phyloP scores from a whole-genome alignment of 2,113 vertebrate genomes.

The Columba janthina region DNA sequence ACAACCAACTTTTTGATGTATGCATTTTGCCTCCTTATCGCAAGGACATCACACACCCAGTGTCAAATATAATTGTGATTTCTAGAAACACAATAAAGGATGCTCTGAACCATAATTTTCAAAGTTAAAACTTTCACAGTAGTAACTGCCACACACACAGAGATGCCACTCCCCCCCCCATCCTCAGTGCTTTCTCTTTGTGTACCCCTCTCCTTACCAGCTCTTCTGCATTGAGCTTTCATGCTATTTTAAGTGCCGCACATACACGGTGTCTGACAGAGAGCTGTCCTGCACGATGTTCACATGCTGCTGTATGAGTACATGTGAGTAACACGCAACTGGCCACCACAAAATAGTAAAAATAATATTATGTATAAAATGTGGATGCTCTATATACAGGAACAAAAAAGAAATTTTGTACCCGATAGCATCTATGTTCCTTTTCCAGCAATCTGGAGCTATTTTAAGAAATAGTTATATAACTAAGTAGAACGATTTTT shows the following conservation, averaged over 20 bases:
- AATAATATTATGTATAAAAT: background rate
- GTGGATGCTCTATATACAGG: too few relatives aligned
- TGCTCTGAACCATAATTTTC: background rate
- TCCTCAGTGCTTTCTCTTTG: background rate
- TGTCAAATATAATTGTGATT: background rate
- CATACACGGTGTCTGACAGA: rapidly evolving
- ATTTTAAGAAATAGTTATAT: slow-evolving; percentile 43
- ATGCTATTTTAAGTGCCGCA: background rate
- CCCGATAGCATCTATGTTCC: background rate
- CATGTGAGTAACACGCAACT: background rate
- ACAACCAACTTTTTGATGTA: background rate
- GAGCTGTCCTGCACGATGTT: background rate
- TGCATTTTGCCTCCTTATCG: background rate
- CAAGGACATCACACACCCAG: background rate
- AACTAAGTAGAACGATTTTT: slow-evolving; percentile 41
- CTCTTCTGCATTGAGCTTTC: background rate
- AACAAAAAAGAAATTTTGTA: background rate
- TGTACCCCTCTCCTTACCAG: background rate
- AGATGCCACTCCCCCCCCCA: background rate
- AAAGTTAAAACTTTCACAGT: background rate
- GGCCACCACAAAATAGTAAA: background rate
- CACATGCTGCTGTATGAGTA: background rate
- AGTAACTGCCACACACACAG: background rate
- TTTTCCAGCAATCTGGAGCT: background rate
- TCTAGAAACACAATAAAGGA: background rate